Evolutionary conservation across 64 coral and sea anemone genomes (phyloP), one percentile per base, ranked within the genome.

Genomic region (Pocillopora verrucosa): DNA sequence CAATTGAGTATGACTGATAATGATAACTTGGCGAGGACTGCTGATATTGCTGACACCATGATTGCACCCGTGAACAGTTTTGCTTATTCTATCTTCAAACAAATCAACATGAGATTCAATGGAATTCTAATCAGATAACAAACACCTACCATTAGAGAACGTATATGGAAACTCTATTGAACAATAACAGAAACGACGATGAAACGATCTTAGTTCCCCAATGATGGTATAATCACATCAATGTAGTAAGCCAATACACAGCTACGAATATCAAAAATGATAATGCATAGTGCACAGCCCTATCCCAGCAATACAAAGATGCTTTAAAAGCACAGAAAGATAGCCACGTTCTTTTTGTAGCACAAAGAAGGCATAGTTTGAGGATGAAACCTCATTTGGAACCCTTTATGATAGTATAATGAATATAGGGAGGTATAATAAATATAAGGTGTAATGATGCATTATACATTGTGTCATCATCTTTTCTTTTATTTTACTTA

Each of bases 101-200:
- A 92, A 60, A 0, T 90, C 63, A 90, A n/a, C 51, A 19, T 57
- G 4, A 30, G 74, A 10, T 75, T 81, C 65, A 90, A 90, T 60
- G 89, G 79, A 0, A 90, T 68, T 1, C 65, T 90, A 10, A 82
- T 90, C 78, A 90, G 16, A 16, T 58, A 63, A 12, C 78, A 83
- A 57, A 90, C 51, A 90, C 13, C 11, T 90, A 90, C 15, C 51
- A 63, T 11, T 90, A 83, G 78, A 75, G 75, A 37, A 56, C 41
- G 10, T 83, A 7, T 15, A 35, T 90, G 11, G 57, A 74, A 38
- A 83, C 79, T 34, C 3, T 90, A 7, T 13, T 90, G 7, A 90
- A 83, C 11, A 61, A 90, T 58, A 63, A 35, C 2, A 11, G 13
- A 1, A 14, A 59, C 1, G 89, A 90, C 38, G 79, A 10, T 0